phyloP scores from a whole-genome alignment of 2,797 vertebrate genomes.

The Xiphorhynchus erythropygius region DNA sequence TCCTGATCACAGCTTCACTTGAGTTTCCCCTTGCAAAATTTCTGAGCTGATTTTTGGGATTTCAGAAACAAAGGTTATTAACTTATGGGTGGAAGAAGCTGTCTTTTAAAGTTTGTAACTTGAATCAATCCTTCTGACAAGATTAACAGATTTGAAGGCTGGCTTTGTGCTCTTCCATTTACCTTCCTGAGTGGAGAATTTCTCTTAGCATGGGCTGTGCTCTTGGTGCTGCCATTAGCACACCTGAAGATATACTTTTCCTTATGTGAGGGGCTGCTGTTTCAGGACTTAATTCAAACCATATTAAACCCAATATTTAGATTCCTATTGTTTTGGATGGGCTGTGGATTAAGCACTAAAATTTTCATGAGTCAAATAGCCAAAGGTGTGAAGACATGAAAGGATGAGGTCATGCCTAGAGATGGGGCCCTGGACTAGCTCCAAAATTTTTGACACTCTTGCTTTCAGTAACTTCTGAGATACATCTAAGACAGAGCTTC shows the following conservation, averaged over 20 bases:
- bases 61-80: neutral
- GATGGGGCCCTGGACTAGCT: neutral
- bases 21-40: neutral
- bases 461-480: neutral
- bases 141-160: neutral
- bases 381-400: neutral
- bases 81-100: neutral
- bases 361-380: neutral
- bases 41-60: neutral
- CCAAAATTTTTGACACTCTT: neutral
- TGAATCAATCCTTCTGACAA: neutral
- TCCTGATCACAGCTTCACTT: neutral
- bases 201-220: neutral
- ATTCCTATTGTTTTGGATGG: neutral
- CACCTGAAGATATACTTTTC: neutral
- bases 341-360: neutral
- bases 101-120: neutral
- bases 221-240: neutral
- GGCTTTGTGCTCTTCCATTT: neutral
- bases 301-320: neutral
- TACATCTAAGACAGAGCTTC: neutral
- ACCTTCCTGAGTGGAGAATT: neutral
- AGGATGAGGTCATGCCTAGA: neutral
- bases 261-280: neutral
- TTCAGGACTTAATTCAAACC: neutral